Percentiles rank a stretch among this genome's conserved stretches.
Conservation (phyloP, 2,888 invertebrate species). For the Cephus runcator region DNA sequence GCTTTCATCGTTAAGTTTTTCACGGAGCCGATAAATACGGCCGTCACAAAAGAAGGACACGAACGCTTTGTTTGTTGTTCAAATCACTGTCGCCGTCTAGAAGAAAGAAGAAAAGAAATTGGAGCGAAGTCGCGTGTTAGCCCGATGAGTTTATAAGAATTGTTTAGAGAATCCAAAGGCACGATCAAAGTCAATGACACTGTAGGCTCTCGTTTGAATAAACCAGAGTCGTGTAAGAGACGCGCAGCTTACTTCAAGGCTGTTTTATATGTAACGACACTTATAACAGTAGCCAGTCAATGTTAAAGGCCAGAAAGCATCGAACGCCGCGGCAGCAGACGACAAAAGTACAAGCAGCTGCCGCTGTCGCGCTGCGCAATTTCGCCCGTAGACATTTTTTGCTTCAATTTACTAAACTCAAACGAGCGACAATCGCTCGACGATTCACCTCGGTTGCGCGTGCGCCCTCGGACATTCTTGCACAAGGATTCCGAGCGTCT, state of each 20-base stretch:
- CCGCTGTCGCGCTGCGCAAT: slow-evolving; percentile 28
- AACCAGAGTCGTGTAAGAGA: neutral
- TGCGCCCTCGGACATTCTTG: slow-evolving; percentile 36
- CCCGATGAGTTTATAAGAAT: neutral
- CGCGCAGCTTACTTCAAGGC: neutral
- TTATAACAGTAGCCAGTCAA: neutral
- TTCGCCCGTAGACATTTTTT: slow-evolving; percentile 29
- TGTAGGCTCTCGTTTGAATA: slow-evolving; percentile 5
- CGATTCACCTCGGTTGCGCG: slow-evolving; percentile 22
- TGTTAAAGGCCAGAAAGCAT: neutral
- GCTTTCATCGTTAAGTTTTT: neutral
- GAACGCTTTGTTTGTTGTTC: neutral
- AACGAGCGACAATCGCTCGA: slow-evolving; percentile 12
- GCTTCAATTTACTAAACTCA: slow-evolving; percentile 43
- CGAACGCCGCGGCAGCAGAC: neutral
- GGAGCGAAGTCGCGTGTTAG: neutral
- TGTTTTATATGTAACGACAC: neutral
- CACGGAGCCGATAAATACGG: neutral
- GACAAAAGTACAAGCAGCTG: neutral
- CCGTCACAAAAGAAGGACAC: neutral
- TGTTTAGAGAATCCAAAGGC: neutral
- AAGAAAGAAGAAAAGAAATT: neutral
- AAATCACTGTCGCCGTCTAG: neutral
- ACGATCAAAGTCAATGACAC: slow-evolving; percentile 13
- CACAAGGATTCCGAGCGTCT: slow-evolving; percentile 18